phyloP scores from a whole-genome alignment of 2,888 invertebrate genomes.

The Onchidella celtica region DNA sequence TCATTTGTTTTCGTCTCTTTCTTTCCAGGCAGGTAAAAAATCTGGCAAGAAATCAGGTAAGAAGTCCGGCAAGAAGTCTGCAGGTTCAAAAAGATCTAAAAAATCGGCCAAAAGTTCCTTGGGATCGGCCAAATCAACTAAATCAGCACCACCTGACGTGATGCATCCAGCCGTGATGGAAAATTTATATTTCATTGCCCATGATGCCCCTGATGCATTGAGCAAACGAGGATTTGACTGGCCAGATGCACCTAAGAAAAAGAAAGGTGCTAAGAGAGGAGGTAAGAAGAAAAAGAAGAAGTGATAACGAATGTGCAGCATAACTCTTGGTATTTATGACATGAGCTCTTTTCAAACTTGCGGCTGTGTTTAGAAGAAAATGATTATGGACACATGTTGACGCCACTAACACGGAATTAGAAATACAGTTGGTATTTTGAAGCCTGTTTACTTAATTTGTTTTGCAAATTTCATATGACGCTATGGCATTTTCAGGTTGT shows the following conservation, averaged over 20 bases:
- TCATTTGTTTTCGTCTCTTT: too few species aligned
- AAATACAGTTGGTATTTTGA: too few species aligned
- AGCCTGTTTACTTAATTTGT: too few species aligned
- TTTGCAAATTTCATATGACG: too few species aligned
- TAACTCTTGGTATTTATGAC: too few species aligned
- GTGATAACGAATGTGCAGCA: not conserved
- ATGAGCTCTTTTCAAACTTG: too few species aligned
- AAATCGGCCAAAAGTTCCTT: slow-evolving; percentile 67
- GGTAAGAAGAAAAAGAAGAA: slow-evolving; percentile 62
- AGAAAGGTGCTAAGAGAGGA: slow-evolving; percentile 79
- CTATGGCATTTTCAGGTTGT: too few species aligned
- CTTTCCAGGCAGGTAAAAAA: slow-evolving; percentile 53
- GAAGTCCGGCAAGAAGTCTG: slow-evolving; percentile 69
- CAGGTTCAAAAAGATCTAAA: slow-evolving; percentile 63
- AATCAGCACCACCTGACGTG: slow-evolving; percentile 62
- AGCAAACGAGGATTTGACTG: slow-evolving; percentile 93
- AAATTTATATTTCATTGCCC: slow-evolving; percentile 95
- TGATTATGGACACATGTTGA: too few species aligned
- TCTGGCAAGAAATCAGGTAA: slow-evolving; percentile 71
- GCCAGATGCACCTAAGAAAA: slow-evolving; percentile 92
- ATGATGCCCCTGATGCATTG: slow-evolving; percentile 93
- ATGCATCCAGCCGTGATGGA: slow-evolving; percentile 93
- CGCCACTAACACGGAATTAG: too few species aligned
- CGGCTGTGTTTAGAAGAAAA: too few species aligned
- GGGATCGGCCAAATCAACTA: slow-evolving; percentile 65